Base-by-base conservation (phyloP, 1,140 invertebrate genomes). In the Cydia amplana region DNA sequence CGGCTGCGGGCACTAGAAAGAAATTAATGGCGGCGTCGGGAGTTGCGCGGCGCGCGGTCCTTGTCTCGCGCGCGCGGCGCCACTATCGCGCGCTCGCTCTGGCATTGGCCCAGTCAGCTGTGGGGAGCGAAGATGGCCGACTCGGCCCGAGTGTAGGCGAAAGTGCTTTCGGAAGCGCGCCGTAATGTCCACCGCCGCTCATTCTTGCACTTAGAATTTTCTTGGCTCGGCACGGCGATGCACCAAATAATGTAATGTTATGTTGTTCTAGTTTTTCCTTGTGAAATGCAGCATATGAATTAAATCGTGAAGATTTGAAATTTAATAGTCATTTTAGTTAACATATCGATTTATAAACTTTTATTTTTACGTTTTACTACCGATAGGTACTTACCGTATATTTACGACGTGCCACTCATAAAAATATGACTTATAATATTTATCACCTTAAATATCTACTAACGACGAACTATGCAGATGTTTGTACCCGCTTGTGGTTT, bases 21-120 rank as follows among this genome's bases (percentile, higher is more conserved):
- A 87, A 91, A 85, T 88, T 87, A 90, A 91, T 90, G 89, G 89
- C 89, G 88, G 89, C 88, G 80, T 77, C 82, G 77, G 72, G 83
- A 80, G 82, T 75, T 91, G 90, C 89, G 89, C 91, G 88, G 80
- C 46, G 80, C 79, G 82, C 77, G 55, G 63, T 89, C 89, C 79
- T 77, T 85, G 72, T 89, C 84, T 64, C 23, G 25, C 85, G n/a
- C 73, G 74, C 46, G 74, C 36, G 36, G 20, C 32, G 70, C 18
- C 43, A 32, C 18, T 60, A 75, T 72, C 16, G 70, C 65, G 23
- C 70, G 86, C 86, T 85, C 88, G 78, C 81, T 92, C 88, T 40
- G 83, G 28, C 82, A 46, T 80, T 81, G 79, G 81, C 64, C 79
- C 84, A 83, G 90, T 92, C 90, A 92, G 90, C 90, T 92, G 90